Conservation (phyloP, 2,888 invertebrate genomes). For the Callimorpha dominula region DNA sequence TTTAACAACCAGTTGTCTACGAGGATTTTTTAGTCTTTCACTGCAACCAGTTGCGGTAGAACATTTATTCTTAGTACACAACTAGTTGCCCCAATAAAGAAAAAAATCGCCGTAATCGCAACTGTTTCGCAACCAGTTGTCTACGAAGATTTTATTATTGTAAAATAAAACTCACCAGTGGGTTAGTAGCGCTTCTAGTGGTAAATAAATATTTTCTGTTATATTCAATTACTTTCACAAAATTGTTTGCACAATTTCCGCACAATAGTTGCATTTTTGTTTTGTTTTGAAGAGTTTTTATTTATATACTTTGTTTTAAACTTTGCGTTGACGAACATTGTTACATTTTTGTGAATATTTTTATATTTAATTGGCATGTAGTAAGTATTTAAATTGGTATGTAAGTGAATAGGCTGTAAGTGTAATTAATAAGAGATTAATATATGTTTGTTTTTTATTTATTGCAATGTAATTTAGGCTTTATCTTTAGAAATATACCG, state of each 20-base stretch:
- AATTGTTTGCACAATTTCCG: not conserved
- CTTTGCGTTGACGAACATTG: not conserved
- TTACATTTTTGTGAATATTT: slow-evolving; percentile 10
- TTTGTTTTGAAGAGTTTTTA: not conserved
- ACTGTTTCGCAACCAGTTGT: no score
- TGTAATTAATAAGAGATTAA: slow-evolving; percentile 13
- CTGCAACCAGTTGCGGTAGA: no score
- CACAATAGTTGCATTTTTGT: not conserved
- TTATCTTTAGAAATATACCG: slow-evolving; percentile 19
- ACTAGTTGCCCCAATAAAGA: no score
- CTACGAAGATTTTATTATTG: no score
- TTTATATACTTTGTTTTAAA: not conserved
- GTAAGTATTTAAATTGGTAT: not conserved
- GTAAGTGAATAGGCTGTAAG: not conserved
- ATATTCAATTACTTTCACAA: not conserved
- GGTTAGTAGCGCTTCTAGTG: no score
- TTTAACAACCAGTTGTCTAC: not conserved
- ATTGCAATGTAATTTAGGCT: slow-evolving; percentile 37
- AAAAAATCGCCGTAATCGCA: no score
- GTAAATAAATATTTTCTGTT: not conserved
- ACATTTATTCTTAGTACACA: no score
- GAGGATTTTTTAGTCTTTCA: not conserved
- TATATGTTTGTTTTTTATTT: slow-evolving; percentile 30
- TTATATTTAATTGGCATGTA: not conserved
- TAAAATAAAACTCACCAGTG: not conserved